These are phyloP conservation scores for Mus spretus DNA, from an alignment of 2,797 vertebrate species.

Conservation along the genomic window DNA sequence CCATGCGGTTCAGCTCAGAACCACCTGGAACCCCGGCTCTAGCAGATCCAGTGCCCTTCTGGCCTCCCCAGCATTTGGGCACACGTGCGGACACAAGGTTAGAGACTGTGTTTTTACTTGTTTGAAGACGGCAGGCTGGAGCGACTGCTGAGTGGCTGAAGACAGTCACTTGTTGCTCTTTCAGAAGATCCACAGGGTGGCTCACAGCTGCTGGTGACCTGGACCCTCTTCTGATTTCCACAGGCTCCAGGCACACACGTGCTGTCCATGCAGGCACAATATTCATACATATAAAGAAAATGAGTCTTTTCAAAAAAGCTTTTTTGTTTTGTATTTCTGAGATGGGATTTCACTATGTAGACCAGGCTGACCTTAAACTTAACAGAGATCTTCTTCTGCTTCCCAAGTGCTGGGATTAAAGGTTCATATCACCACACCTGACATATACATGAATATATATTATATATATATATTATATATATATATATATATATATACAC, in stretches of 20 bases:
- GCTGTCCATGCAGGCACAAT: neutral
- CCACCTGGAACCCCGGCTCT: neutral
- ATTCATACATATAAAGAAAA: neutral
- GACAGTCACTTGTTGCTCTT: neutral
- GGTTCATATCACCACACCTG: neutral
- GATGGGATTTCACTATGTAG: neutral
- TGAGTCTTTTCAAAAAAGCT: too few species aligned
- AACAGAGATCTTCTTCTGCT: neutral
- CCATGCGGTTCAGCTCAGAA: neutral
- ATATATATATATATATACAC: neutral
- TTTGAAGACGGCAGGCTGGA: neutral
- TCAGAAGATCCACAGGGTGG: neutral
- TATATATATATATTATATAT: neutral
- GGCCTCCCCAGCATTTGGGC: neutral
- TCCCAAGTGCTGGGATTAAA: too few species aligned
- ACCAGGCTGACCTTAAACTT: neutral
- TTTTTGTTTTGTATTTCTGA: neutral
- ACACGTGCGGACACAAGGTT: neutral
- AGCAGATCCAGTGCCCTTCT: neutral
- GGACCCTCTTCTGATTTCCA: neutral
- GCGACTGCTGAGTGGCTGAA: neutral
- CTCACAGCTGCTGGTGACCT: neutral
- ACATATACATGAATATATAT: neutral
- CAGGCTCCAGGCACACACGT: neutral
- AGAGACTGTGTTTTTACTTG: neutral